phyloP scores from a whole-genome alignment of 2,113 vertebrate species.

The Platichthys flesus region DNA sequence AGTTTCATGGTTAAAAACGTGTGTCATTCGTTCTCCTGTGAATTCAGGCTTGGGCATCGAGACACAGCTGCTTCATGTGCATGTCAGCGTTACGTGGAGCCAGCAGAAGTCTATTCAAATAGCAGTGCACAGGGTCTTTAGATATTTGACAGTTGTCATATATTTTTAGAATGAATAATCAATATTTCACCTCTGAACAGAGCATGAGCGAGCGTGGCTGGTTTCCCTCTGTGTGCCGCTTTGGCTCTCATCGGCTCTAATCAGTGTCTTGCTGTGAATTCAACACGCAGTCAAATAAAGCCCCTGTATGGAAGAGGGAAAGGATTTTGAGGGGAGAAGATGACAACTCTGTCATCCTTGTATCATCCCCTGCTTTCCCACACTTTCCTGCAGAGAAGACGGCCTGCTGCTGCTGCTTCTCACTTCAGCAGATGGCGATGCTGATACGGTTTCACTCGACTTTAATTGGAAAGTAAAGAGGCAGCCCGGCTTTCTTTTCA shows the following conservation, averaged over 20 bases:
- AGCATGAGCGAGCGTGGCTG: not conserved
- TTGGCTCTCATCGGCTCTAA: constrained; percentile 39
- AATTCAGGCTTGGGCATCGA: not conserved
- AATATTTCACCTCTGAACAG: constrained; percentile 14
- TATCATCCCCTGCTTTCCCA: constrained; percentile 20
- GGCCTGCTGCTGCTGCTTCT: not conserved
- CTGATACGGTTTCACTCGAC: constrained; percentile 59
- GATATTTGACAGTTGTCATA: constrained; percentile 13
- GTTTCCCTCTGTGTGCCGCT: constrained; percentile 15
- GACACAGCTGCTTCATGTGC: not conserved
- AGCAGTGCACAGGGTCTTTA: constrained; percentile 10
- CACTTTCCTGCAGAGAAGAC: constrained; percentile 14
- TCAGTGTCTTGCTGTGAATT: constrained; percentile 36
- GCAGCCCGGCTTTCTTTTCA: constrained; percentile 50
- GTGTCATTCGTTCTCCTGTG: not conserved
- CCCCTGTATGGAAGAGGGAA: constrained; percentile 10
- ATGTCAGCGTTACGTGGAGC: constrained; percentile 13
- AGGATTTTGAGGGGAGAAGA: constrained; percentile 27
- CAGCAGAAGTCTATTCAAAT: constrained; percentile 19
- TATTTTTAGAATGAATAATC: constrained; percentile 34
- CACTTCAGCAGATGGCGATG: constrained; percentile 64
- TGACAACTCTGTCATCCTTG: constrained; percentile 36
- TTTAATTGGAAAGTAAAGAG: constrained; percentile 72
- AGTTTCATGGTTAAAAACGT: no score
- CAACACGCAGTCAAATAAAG: constrained; percentile 43